These are phyloP conservation scores for Pithys albifrons DNA, from an alignment of 2,113 vertebrate genomes.

Conservation along the genomic window DNA sequence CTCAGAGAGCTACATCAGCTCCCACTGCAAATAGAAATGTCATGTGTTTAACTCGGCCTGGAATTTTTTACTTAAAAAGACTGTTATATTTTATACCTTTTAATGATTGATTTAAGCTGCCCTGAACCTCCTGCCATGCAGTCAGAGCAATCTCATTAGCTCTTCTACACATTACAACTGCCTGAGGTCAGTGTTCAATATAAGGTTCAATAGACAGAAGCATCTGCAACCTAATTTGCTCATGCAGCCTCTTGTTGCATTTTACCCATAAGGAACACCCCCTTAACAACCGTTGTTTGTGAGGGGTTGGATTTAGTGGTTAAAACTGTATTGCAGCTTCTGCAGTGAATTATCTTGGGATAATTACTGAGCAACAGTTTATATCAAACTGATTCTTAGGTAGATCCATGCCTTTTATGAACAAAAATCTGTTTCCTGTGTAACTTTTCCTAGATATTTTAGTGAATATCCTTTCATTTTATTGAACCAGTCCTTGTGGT, in stretches of 20 bases:
- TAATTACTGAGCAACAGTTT: background rate
- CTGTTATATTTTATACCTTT: background rate
- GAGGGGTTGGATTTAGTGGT: background rate
- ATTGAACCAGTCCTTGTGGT: background rate
- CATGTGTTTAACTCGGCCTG: background rate
- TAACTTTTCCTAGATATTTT: background rate
- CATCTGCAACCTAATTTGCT: background rate
- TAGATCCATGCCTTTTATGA: background rate
- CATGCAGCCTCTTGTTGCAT: background rate
- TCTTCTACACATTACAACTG: background rate
- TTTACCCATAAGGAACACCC: fast-evolving
- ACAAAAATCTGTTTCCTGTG: background rate
- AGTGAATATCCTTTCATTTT: background rate
- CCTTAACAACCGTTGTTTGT: background rate
- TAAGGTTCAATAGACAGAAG: background rate
- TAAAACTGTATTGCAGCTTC: background rate
- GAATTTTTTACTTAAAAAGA: background rate
- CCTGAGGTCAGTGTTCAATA: background rate
- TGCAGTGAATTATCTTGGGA: background rate
- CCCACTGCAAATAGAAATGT: background rate
- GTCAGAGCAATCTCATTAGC: slow-evolving; percentile 35
- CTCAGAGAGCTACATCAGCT: background rate
- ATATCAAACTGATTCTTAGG: background rate
- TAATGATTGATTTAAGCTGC: background rate
- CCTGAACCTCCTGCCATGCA: background rate